phyloP scores from a whole-genome alignment of 2,888 invertebrate species.

The Selenia dentaria region DNA sequence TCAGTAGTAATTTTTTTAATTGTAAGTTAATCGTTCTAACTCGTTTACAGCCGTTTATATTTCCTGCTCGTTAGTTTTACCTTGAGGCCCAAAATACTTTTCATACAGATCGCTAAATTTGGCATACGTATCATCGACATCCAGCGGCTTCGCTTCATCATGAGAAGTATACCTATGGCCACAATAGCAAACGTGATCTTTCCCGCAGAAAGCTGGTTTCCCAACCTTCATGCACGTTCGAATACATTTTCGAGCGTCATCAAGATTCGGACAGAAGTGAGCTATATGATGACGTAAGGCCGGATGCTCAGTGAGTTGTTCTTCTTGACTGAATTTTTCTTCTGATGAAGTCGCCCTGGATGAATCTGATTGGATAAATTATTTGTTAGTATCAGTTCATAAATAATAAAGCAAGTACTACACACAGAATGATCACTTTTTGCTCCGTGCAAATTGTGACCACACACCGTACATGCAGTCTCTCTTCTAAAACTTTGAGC shows the following conservation, averaged over 20 bases:
- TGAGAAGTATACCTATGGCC: slow-evolving; percentile 53
- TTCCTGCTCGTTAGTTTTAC: not conserved
- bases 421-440: no score
- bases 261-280: slow-evolving; percentile 68
- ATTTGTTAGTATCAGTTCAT: no score
- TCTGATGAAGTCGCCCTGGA: no score
- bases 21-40: no score
- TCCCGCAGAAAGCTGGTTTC: slow-evolving; percentile 72
- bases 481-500: no score
- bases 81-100: slow-evolving; percentile 60
- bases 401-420: no score
- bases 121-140: slow-evolving; percentile 36
- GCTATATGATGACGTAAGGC: slow-evolving; percentile 67
- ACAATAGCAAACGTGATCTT: slow-evolving; percentile 72
- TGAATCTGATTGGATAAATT: no score
- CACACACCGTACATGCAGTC: no score
- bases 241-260: slow-evolving; percentile 61
- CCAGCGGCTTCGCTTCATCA: slow-evolving; percentile 19
- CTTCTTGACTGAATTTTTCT: not conserved
- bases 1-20: no score
- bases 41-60: no score
- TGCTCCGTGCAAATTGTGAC: no score
- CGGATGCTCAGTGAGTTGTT: slow-evolving; percentile 17
- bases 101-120: slow-evolving; percentile 61
- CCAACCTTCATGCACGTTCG: slow-evolving; percentile 55